These are phyloP conservation scores for Corythornis madagascariensis DNA, from an alignment of 2,113 vertebrate species.

Conservation along the genomic window DNA sequence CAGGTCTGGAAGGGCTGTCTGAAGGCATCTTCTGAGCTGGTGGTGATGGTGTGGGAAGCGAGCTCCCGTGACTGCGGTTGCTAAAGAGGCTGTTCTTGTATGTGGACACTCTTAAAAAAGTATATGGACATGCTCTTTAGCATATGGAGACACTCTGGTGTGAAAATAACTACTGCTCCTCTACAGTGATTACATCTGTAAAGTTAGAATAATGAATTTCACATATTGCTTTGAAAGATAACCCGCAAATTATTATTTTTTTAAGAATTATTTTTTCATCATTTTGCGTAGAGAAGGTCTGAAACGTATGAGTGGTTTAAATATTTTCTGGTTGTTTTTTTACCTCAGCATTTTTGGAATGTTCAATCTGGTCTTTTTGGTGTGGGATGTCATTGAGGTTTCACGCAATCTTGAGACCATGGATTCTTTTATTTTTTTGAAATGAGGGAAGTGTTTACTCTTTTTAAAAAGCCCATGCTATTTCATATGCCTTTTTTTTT, in stretches of 20 bases:
- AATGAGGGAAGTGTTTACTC: not conserved
- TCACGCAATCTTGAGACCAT: not conserved
- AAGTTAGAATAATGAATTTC: not conserved
- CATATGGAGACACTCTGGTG: not conserved
- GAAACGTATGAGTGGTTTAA: not conserved
- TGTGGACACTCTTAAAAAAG: not conserved
- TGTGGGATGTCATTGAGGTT: not conserved
- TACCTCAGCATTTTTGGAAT: not conserved
- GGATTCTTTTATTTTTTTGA: not conserved
- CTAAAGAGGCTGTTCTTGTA: not conserved
- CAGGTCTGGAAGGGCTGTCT: not conserved
- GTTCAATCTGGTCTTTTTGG: not conserved
- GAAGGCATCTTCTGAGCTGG: not conserved
- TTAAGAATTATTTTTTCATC: not conserved
- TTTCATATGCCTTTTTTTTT: not conserved
- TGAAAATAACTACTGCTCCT: not conserved
- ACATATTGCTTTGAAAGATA: not conserved
- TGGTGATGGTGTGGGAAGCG: not conserved
- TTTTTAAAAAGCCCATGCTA: not conserved
- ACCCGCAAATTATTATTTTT: not conserved
- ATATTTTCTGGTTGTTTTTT: not conserved
- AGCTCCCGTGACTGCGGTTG: not conserved
- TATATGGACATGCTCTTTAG: not conserved
- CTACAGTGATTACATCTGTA: not conserved
- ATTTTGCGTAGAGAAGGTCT: not conserved